Evolutionary conservation across 2,888 invertebrate species (phyloP).

Genomic region (Drosophila parthenogenetica): DNA sequence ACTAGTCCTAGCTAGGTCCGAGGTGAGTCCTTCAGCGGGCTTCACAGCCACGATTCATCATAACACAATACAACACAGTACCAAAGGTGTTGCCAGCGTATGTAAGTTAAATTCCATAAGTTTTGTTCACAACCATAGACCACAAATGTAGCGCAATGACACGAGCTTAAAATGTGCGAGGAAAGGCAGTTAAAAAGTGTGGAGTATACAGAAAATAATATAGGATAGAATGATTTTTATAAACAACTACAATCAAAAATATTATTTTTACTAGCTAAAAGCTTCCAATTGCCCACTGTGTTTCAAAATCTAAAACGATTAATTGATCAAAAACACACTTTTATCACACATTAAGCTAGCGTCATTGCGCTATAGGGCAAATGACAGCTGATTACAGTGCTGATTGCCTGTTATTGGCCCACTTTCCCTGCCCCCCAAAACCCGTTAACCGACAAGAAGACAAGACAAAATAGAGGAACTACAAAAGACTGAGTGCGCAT

Average conservation of each 20-base stretch:
- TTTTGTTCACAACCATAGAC: slow-evolving; percentile 50
- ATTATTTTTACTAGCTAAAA: neutral
- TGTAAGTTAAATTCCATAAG: slow-evolving; percentile 57
- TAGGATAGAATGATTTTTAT: too few species aligned
- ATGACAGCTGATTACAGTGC: slow-evolving; percentile 34
- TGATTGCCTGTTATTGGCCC: slow-evolving; percentile 35
- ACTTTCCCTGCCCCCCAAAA: slow-evolving; percentile 14
- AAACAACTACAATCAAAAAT: too few species aligned
- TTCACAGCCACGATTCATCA: slow-evolving; percentile 13
- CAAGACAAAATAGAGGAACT: slow-evolving; percentile 80
- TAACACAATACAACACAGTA: slow-evolving; percentile 30
- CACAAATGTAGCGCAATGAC: slow-evolving; percentile 33
- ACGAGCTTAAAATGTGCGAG: neutral
- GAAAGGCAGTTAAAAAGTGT: too few species aligned
- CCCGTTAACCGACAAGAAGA: slow-evolving; percentile 64
- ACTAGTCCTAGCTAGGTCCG: too few species aligned
- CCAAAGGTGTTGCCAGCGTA: slow-evolving; percentile 73
- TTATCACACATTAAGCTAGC: neutral
- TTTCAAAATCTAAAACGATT: too few species aligned
- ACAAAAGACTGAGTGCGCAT: slow-evolving; percentile 84
- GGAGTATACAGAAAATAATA: neutral
- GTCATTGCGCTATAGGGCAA: slow-evolving; percentile 25
- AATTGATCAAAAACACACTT: too few species aligned
- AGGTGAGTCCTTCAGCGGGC: too few species aligned
- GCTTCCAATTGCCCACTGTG: neutral